Base-by-base conservation (phyloP, 2,797 vertebrate species). In the Gymnopithys bicolor region DNA sequence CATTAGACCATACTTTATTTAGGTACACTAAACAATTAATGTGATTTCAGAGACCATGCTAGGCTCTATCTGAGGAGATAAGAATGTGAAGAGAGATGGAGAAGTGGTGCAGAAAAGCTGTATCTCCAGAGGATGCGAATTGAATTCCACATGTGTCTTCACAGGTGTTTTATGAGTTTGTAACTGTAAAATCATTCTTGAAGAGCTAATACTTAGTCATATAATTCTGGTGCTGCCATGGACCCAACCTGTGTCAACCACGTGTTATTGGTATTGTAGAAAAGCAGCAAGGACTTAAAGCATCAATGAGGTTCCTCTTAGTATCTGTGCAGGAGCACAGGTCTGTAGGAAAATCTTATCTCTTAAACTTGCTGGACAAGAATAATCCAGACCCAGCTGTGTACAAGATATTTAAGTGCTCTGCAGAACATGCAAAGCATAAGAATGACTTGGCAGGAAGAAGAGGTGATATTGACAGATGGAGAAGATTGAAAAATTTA, bases 291-390 rank as follows among this genome's bases (percentile, higher is more conserved):
- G 81, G 67, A 89, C 81, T 83, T 80, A 74, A 1, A 91, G 66
- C 32, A 33, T 67, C 68, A 87, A 5, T 75, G 71, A 94, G 87
- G 87, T 74, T 95, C 75, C 43, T 67, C 32, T 84, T 89, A 93
- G 30, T 35, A 77, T 77, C 82, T 58, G 49, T 83, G 69, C 46
- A 70, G 56, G 62, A 89, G 23, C 52, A 56, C 56, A 30, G 5
- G 35, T 89, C 75, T 60, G 48, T 76, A 23, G 64, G 84, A 92
- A 92, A 95, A 85, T 84, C 86, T 91, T 84, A n/a, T 81, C 60
- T 84, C 45, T 83, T 45, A 73, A 33, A 67, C 27, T 76, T 80
- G 64, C 58, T 75, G 93, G 68, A 77, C 93, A 87, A 85, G 75
- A 82, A 76, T 28, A 83, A 85, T 77, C 89, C 68, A 91, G 52